These are phyloP conservation scores for Coecobrya sp. DNA, from an alignment of 2,888 invertebrate genomes.

Conservation along the genomic window DNA sequence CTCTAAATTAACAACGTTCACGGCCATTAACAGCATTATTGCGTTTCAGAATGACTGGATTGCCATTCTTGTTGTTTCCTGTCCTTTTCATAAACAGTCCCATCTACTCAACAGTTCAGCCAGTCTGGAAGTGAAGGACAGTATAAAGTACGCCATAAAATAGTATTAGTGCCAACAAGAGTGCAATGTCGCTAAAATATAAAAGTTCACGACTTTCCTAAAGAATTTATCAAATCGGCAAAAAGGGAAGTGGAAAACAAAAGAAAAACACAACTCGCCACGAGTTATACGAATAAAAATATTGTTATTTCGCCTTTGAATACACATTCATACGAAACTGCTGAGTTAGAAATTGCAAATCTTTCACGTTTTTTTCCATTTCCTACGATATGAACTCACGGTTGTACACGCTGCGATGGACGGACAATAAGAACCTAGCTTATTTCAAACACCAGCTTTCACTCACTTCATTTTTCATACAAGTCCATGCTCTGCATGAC, in stretches of 20 bases:
- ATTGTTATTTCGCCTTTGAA: neutral
- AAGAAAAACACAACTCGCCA: neutral
- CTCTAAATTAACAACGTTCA: conserved; percentile 65
- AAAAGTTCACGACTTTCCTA: neutral
- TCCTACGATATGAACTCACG: neutral
- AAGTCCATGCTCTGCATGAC: no score
- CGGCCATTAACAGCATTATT: conserved; percentile 48
- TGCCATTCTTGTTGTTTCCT: neutral
- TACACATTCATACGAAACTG: neutral
- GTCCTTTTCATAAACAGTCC: neutral
- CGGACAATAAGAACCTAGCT: neutral
- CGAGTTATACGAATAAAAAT: neutral
- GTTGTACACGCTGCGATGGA: neutral
- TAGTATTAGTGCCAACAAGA: conserved; percentile 30
- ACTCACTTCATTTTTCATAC: neutral
- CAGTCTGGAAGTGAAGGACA: neutral
- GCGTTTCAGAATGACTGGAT: neutral
- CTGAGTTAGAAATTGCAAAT: neutral
- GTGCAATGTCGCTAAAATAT: conserved; percentile 32
- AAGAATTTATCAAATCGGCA: conserved; percentile 11
- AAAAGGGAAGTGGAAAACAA: neutral
- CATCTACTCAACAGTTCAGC: neutral
- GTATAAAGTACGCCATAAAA: conserved; percentile 4
- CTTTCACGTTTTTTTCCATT: neutral
- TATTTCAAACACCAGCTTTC: neutral